These are phyloP conservation scores for Muscicapa adusta DNA, from an alignment of 2,113 vertebrate species.

Conservation along the genomic window DNA sequence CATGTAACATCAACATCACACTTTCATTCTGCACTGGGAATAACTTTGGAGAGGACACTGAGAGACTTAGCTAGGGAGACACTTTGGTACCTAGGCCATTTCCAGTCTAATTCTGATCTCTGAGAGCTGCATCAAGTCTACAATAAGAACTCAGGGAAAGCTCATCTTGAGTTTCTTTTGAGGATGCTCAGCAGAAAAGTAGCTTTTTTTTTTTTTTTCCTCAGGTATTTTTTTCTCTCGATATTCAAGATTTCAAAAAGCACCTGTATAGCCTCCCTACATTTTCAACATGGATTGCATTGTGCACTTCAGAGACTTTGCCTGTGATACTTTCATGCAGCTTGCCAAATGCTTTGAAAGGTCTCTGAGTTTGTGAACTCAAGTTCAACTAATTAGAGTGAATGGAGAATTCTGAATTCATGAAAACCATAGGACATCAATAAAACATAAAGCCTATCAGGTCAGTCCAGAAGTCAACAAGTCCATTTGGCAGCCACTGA, in stretches of 20 bases:
- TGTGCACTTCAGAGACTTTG: not conserved
- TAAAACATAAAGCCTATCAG: constrained; percentile 12
- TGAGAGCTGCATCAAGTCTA: not conserved
- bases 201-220: not conserved
- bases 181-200: not conserved
- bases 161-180: not conserved
- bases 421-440: not conserved
- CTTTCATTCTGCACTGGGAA: not conserved
- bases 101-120: not conserved
- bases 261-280: not conserved
- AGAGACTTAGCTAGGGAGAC: not conserved
- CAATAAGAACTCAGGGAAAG: not conserved
- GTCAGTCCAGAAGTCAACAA: constrained; percentile 18
- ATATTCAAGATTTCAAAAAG: not conserved
- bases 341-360: constrained; percentile 21
- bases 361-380: constrained; percentile 2
- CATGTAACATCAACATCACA: not conserved
- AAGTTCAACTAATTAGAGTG: constrained; percentile 38
- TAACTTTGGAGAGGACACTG: not conserved
- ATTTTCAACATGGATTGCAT: not conserved
- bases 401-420: constrained; percentile 16
- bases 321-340: not conserved
- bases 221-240: rapidly evolving
- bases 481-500: not conserved
- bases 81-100: not conserved